These are phyloP conservation scores for Agriopis aurantiaria DNA, from an alignment of 2,888 invertebrate species.

Conservation along the genomic window DNA sequence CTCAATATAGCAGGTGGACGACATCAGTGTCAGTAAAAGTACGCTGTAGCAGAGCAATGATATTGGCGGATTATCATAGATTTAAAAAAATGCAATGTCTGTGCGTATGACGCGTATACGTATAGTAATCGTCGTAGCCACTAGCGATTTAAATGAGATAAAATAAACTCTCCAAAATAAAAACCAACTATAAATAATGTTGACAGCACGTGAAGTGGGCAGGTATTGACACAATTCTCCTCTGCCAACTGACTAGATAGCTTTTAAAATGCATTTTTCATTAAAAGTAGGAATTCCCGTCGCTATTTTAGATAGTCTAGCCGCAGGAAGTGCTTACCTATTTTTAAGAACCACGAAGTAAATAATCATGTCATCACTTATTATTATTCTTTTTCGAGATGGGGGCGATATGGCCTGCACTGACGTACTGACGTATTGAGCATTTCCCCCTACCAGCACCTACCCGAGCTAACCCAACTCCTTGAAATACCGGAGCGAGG, in stretches of 20 bases:
- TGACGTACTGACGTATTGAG: no score
- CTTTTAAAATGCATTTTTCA: constrained; percentile 1
- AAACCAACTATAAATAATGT: not conserved
- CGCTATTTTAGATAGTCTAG: not conserved
- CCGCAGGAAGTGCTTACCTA: not conserved
- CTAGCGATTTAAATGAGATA: not conserved
- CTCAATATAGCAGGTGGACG: no score
- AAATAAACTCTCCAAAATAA: not conserved
- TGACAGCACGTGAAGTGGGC: not conserved
- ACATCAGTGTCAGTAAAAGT: no score
- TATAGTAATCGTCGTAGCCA: no score
- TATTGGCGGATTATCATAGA: no score
- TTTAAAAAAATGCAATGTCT: no score
- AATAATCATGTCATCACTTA: not conserved
- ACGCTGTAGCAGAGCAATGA: no score
- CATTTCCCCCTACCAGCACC: no score
- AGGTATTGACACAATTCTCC: not conserved
- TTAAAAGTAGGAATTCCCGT: not conserved
- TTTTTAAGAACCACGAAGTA: constrained; percentile 4
- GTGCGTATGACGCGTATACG: no score
- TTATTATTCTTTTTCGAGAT: not conserved
- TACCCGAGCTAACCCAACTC: no score
- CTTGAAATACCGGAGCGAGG: no score
- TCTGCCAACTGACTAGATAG: not conserved
- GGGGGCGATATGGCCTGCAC: no score